phyloP scores from a whole-genome alignment of 2,888 invertebrate species.

The Artemia sp. region DNA sequence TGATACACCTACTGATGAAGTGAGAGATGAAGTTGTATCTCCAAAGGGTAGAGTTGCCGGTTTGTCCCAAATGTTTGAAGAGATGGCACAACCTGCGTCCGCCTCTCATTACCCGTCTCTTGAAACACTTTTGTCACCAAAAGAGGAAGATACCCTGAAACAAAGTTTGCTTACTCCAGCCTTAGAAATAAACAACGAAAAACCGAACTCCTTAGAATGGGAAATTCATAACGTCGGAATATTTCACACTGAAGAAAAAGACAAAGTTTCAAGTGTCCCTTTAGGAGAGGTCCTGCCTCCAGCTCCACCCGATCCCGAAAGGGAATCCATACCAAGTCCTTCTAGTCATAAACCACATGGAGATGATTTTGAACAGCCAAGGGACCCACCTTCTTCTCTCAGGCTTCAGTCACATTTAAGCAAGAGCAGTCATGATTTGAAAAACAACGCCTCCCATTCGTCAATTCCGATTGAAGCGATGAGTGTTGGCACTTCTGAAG shows the following conservation, averaged over 20 bases:
- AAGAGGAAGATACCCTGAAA: not conserved
- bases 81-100: constrained; percentile 15
- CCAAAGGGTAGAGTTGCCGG: constrained; percentile 19
- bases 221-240: constrained; percentile 16
- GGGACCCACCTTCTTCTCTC: constrained; percentile 21
- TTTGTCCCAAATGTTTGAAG: constrained; percentile 23
- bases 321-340: not conserved
- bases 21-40: not conserved
- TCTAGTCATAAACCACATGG: not conserved
- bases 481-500: constrained; percentile 24
- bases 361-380: constrained; percentile 2
- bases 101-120: not conserved
- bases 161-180: not conserved
- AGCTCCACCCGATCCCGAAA: constrained; percentile 16
- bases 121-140: not conserved
- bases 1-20: constrained; percentile 11
- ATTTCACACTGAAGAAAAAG: constrained; percentile 16
- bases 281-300: constrained; percentile 17
- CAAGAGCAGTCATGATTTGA: constrained; percentile 19
- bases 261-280: constrained; percentile 19
- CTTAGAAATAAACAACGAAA: constrained; percentile 19
- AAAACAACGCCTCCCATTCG: constrained; percentile 21
- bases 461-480: constrained; percentile 23
- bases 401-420: constrained; percentile 6
- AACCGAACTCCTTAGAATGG: constrained; percentile 17